Conservation (phyloP, 2,797 vertebrate species). For the Gymnothorax reevesii region DNA sequence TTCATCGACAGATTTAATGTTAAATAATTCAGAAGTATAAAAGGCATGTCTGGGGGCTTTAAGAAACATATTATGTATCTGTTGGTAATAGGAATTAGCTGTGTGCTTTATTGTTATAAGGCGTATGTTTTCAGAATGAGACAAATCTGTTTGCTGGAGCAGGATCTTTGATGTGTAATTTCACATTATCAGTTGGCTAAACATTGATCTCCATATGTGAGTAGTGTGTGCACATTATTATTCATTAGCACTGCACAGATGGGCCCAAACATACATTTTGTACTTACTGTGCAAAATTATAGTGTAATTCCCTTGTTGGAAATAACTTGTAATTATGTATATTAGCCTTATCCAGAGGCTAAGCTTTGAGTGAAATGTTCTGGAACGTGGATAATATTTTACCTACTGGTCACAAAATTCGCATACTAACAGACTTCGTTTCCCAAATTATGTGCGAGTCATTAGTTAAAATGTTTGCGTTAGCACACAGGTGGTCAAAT, state of each 20-base stretch:
- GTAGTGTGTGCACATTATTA: slow-evolving; percentile 18
- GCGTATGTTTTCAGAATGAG: slow-evolving; percentile 39
- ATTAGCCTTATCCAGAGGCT: slow-evolving; percentile 4
- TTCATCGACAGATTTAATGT: slow-evolving; percentile 36
- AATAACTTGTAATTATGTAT: slow-evolving; percentile 20
- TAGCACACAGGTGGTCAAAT: background rate
- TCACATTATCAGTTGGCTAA: slow-evolving; percentile 26
- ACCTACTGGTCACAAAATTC: background rate
- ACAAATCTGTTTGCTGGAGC: slow-evolving; percentile 32
- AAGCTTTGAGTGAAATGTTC: slow-evolving; percentile 22
- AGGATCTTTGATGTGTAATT: slow-evolving; percentile 29
- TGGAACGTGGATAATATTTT: background rate
- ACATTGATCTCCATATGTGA: slow-evolving; percentile 19
- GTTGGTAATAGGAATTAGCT: slow-evolving; percentile 42
- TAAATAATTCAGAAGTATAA: slow-evolving; percentile 42
- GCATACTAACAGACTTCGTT: background rate
- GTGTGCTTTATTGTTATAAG: slow-evolving; percentile 47
- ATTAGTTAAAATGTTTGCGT: background rate
- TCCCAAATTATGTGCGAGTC: background rate
- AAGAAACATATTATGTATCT: slow-evolving; percentile 31
- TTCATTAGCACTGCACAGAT: slow-evolving; percentile 31
- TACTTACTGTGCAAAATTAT: slow-evolving; percentile 14
- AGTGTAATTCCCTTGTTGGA: slow-evolving; percentile 21
- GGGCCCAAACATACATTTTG: slow-evolving; percentile 11
- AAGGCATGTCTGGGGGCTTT: slow-evolving; percentile 39